phyloP scores from a whole-genome alignment of 2,113 vertebrate genomes.

The Podilymbus podiceps region DNA sequence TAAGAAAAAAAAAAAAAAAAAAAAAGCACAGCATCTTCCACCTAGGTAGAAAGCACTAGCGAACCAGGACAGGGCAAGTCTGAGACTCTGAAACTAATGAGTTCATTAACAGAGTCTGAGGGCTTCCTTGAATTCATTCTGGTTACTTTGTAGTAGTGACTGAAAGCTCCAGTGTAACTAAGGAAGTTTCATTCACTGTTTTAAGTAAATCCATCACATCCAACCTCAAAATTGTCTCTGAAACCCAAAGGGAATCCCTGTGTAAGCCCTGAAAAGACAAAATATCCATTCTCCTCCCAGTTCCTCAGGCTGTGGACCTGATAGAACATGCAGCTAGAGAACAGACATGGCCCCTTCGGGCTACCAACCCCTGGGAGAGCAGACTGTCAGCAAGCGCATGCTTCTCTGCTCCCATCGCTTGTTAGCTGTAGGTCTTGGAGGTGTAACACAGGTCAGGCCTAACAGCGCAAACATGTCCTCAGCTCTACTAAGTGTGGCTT shows the following conservation, averaged over 20 bases:
- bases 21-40: neutral
- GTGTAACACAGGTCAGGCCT: no score
- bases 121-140: neutral
- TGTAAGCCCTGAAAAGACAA: neutral
- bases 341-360: neutral
- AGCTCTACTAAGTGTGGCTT: accelerated
- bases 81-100: neutral
- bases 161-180: neutral
- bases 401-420: neutral
- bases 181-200: accelerated
- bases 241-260: neutral
- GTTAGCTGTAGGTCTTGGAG: neutral
- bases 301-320: accelerated
- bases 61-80: neutral
- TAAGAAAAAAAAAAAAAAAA: neutral
- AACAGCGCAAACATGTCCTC: neutral
- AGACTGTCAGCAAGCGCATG: neutral
- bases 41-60: neutral
- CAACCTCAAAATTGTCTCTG: neutral
- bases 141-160: accelerated
- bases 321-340: neutral
- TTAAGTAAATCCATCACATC: neutral
- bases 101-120: neutral
- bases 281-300: neutral
- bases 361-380: neutral